Conservation (phyloP, 2,113 vertebrate species). For the Prinia subflava region DNA sequence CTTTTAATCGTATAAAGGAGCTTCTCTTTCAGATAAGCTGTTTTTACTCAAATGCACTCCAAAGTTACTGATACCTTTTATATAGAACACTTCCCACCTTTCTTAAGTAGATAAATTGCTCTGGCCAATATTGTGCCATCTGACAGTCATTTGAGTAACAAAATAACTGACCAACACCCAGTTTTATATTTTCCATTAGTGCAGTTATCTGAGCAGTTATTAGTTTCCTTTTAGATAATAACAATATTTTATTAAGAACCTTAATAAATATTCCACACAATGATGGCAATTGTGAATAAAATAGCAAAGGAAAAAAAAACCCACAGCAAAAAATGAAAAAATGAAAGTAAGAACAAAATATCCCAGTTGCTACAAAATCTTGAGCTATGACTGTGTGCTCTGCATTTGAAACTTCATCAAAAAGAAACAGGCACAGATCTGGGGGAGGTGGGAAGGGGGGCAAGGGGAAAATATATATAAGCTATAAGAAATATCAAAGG, state of each 20-base stretch:
- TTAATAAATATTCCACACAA: not conserved
- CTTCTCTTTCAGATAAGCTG: not conserved
- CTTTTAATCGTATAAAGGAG: not conserved
- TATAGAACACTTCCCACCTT: not conserved
- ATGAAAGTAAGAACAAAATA: not conserved
- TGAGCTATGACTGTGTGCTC: not conserved
- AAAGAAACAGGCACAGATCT: not conserved
- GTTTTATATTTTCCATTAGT: not conserved
- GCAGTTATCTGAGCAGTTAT: not conserved
- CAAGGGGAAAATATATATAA: not conserved
- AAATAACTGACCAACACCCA: not conserved
- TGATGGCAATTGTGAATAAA: not conserved
- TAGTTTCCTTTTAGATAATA: not conserved
- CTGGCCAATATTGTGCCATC: not conserved
- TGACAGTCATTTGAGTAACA: not conserved
- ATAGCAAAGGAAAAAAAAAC: not conserved
- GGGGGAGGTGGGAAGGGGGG: accelerated
- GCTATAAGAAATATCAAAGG: slow-evolving; percentile 2
- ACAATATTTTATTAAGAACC: not conserved
- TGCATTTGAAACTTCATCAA: not conserved
- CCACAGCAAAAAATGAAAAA: not conserved
- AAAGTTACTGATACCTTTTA: not conserved
- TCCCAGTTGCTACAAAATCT: not conserved
- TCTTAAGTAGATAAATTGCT: not conserved
- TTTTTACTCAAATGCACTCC: not conserved